These are phyloP conservation scores for Actenoides lindsayi DNA, from an alignment of 2,113 vertebrate species.

Conservation along the genomic window DNA sequence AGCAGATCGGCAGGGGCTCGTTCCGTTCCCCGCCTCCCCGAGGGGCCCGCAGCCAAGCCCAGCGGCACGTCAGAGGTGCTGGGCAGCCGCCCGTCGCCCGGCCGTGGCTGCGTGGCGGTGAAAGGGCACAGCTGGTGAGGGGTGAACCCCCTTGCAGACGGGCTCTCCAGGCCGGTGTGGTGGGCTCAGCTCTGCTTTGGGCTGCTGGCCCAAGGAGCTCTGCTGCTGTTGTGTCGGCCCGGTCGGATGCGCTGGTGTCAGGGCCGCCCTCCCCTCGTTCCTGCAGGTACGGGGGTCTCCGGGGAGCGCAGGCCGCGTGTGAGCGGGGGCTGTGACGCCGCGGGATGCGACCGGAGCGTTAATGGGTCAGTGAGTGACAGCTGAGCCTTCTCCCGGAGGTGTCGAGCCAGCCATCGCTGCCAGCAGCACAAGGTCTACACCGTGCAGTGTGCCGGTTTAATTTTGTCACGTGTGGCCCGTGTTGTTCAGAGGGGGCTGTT, in stretches of 20 bases:
- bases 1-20: not conserved
- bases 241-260: constrained; percentile 59
- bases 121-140: constrained; percentile 16
- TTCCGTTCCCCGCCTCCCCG: not conserved
- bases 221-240: not conserved
- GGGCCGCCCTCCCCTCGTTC: constrained; percentile 66
- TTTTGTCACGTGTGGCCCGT: constrained; percentile 73
- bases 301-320: constrained; percentile 69
- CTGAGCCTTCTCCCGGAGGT: constrained; percentile 78
- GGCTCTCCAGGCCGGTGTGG: not conserved
- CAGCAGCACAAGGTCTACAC: constrained; percentile 71
- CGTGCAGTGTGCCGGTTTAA: constrained; percentile 76
- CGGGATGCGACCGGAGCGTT: constrained; percentile 65
- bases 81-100: not conserved
- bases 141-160: not conserved
- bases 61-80: not conserved
- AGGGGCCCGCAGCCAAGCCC: not conserved
- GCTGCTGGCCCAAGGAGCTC: not conserved
- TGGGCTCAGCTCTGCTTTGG: constrained; percentile 5
- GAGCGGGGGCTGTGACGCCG: constrained; percentile 72
- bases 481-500: constrained; percentile 59
- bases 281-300: constrained; percentile 70
- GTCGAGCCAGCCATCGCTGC: constrained; percentile 57
- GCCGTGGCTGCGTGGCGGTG: not conserved
- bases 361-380: constrained; percentile 83